Conservation (phyloP, 2,888 invertebrate species). For the Endotricha flammealis region DNA sequence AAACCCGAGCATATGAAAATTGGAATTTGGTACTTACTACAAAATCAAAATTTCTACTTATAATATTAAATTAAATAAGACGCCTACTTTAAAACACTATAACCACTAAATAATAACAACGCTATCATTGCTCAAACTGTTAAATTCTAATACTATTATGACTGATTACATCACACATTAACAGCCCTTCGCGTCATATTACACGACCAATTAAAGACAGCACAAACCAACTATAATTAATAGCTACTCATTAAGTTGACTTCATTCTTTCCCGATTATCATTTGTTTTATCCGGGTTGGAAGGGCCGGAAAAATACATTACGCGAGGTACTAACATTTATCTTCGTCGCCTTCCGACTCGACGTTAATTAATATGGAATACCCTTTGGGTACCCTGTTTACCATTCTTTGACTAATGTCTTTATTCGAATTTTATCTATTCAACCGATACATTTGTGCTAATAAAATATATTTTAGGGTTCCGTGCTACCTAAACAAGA, state of each 20-base stretch:
- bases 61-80: too few relatives aligned
- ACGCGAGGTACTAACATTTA: slow-evolving; percentile 62
- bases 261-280: slow-evolving; percentile 76
- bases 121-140: too few relatives aligned
- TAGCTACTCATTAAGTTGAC: slow-evolving; percentile 67
- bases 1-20: too few relatives aligned
- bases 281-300: slow-evolving; percentile 68
- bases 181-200: neutral
- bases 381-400: slow-evolving; percentile 65
- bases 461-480: too few relatives aligned
- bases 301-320: slow-evolving; percentile 72
- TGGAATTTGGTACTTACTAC: too few relatives aligned
- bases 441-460: slow-evolving; percentile 10
- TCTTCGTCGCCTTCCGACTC: slow-evolving; percentile 68
- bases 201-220: slow-evolving; percentile 3
- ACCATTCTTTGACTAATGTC: slow-evolving; percentile 62
- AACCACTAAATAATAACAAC: too few relatives aligned
- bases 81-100: too few relatives aligned
- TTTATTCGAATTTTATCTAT: slow-evolving; percentile 47
- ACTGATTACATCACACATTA: too few relatives aligned
- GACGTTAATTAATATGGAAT: slow-evolving; percentile 76
- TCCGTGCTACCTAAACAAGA: too few relatives aligned
- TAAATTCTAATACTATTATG: too few relatives aligned
- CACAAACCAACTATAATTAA: slow-evolving; percentile 48
- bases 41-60: too few relatives aligned